Evolutionary conservation across 2,888 invertebrate genomes (phyloP), one percentile per base, ranked within the genome.

Genomic region (Drosophila siamana): DNA sequence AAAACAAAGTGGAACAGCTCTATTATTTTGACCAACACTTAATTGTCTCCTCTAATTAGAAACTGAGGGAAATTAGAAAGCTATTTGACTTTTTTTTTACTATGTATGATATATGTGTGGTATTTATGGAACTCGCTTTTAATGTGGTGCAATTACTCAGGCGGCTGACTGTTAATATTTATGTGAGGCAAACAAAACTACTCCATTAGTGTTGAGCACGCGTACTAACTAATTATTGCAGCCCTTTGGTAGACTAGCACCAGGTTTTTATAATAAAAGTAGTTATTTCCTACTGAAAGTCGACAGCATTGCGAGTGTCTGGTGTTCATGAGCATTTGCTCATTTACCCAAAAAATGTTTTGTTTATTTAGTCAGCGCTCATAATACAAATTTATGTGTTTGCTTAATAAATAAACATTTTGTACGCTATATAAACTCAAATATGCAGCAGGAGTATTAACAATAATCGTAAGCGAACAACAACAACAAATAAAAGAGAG

Each of bases 371-470:
- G 78, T 83, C 80, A 78, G 84, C 84, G 68, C 57, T 69, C 73
- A 78, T 78, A 78, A 78, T 74, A 83, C 72, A 80, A 83, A 80
- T 77, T 71, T 76, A 82, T 80, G 52, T 78, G 40, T 68, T 61
- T 82, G 74, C 71, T 74, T 73, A 70, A 85, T 67, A 79, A 79
- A 85, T 75, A 83, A 81, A 78, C 74, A 83, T 75, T 83, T 73
- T 80, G 74, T 78, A 48, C 73, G 81, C 76, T 68, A 73, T 41
- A 78, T 70, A 75, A 72, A 74, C 75, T 68, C 71, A 75, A 83
- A 78, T 76, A 72, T 68, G 60, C 70, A 64, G 72, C 48, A 57
- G 67, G 30, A 57, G 72, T 50, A 62, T 73, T 69, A 73, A 66
- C 65, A 78, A 63, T 64, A 52, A 40, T 60, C 26, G 8, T 30